Conservation (phyloP, 2,797 vertebrate species). For the Tarsius wallacei region DNA sequence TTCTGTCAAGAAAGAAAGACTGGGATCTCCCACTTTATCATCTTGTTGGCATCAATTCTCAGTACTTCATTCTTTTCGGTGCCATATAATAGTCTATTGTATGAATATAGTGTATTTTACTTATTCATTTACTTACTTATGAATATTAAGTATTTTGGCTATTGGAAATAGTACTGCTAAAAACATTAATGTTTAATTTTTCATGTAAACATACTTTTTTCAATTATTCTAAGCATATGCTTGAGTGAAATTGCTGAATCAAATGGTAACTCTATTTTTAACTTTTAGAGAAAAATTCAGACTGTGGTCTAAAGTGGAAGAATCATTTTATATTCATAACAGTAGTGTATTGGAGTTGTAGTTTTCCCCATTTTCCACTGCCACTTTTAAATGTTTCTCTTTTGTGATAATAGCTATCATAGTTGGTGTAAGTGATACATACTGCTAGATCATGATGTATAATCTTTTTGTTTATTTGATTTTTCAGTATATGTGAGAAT, state of each 20-base stretch:
- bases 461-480: neutral
- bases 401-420: too few species aligned
- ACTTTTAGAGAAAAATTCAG: neutral
- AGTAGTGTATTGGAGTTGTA: too few species aligned
- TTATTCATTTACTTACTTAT: too few species aligned
- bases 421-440: too few species aligned
- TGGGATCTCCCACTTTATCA: neutral
- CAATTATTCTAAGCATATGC: neutral
- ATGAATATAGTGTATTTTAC: too few species aligned
- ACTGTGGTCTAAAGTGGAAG: neutral
- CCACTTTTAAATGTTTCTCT: too few species aligned
- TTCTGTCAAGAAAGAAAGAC: neutral
- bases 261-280: too few species aligned
- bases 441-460: too few species aligned
- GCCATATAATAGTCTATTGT: too few species aligned
- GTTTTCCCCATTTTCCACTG: too few species aligned
- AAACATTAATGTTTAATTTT: neutral
- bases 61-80: neutral
- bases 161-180: neutral
- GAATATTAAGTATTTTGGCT: too few species aligned
- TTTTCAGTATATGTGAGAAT: neutral
- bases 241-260: too few species aligned
- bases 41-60: neutral
- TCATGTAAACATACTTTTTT: neutral
- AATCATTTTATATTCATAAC: neutral